Conservation (phyloP, 2,888 invertebrate species). For the Teleogryllus oceanicus region DNA sequence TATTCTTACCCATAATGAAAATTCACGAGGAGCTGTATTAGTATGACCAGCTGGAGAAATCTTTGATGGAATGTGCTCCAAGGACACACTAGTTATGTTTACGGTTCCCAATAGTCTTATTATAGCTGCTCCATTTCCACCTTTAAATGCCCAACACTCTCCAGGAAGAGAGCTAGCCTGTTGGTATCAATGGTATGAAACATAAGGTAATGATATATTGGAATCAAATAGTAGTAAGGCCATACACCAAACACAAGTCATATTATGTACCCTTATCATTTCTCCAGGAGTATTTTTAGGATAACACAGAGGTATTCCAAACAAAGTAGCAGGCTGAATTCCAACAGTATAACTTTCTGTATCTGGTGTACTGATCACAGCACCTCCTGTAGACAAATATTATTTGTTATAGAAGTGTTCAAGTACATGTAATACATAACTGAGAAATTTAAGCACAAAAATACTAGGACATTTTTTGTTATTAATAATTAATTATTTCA, state of each 20-base stretch:
- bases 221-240: too few species aligned
- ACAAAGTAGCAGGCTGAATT: background rate
- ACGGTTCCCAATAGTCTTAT: constrained; percentile 53
- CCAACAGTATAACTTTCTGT: constrained; percentile 1
- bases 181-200: background rate
- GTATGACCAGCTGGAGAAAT: constrained; percentile 50
- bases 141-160: constrained; percentile 61
- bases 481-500: too few species aligned
- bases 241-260: too few species aligned
- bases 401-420: too few species aligned
- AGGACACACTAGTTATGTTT: constrained; percentile 51
- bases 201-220: too few species aligned
- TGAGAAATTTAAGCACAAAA: too few species aligned
- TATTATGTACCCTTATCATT: background rate
- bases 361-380: background rate
- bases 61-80: constrained; percentile 56
- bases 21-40: constrained; percentile 55
- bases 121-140: constrained; percentile 52
- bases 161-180: constrained; percentile 55
- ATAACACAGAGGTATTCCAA: background rate
- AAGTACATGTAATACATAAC: too few species aligned
- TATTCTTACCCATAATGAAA: constrained; percentile 41
- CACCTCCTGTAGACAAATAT: background rate
- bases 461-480: too few species aligned
- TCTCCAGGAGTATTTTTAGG: background rate